These are phyloP conservation scores for Rhadina sibilatrix DNA, from an alignment of 2,113 vertebrate genomes.

Conservation along the genomic window DNA sequence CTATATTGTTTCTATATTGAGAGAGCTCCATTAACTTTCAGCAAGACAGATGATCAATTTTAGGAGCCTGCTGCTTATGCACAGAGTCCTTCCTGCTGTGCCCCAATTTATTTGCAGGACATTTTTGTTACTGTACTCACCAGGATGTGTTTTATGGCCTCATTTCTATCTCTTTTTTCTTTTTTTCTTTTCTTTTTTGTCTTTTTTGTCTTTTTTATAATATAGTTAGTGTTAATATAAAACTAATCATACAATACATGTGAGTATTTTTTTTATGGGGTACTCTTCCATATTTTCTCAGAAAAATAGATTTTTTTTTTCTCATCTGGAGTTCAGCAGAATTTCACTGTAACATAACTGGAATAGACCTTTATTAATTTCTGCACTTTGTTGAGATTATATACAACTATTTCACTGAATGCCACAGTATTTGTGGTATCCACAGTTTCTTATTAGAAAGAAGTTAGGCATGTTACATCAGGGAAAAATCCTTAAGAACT, in stretches of 20 bases:
- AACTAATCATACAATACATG: neutral
- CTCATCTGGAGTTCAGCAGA: neutral
- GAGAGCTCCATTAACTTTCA: conserved; percentile 62
- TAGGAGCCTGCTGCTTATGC: conserved; percentile 45
- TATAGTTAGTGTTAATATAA: neutral
- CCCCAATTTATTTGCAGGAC: conserved; percentile 59
- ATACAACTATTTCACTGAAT: neutral
- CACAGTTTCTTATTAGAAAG: neutral
- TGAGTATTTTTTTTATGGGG: neutral
- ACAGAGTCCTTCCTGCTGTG: conserved; percentile 51
- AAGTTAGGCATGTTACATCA: neutral
- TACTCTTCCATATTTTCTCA: neutral
- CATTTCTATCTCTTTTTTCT: neutral
- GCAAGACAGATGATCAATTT: conserved; percentile 57
- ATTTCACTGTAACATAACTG: neutral
- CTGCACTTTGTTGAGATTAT: neutral
- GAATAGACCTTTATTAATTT: neutral
- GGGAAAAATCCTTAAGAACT: neutral
- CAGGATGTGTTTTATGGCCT: conserved; percentile 50
- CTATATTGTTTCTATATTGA: conserved; percentile 59
- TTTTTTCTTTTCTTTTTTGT: neutral
- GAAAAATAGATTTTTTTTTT: neutral
- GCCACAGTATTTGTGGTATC: neutral
- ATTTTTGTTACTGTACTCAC: conserved; percentile 60
- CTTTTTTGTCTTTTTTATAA: neutral